These are phyloP conservation scores for Capricornis sumatraensis DNA, from an alignment of 2,113 vertebrate genomes.

Conservation along the genomic window DNA sequence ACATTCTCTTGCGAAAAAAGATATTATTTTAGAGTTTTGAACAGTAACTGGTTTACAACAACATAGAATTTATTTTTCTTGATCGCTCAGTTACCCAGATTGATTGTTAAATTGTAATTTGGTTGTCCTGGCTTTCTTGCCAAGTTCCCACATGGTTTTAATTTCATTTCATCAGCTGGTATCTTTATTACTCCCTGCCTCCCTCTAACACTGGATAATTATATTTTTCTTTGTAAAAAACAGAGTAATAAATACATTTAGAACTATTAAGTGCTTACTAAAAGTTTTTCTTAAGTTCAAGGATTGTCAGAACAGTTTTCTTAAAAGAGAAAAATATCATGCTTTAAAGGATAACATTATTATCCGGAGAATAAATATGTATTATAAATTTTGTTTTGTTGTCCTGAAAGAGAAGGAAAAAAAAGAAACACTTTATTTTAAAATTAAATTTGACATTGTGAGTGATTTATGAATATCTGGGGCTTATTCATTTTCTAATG, in stretches of 20 bases:
- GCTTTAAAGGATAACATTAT: conserved; percentile 26
- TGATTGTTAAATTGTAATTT: conserved; percentile 69
- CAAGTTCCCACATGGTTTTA: conserved; percentile 65
- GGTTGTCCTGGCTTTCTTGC: conserved; percentile 24
- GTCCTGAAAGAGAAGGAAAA: neutral
- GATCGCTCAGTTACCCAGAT: conserved; percentile 48
- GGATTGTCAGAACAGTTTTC: conserved; percentile 26
- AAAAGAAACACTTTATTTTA: neutral
- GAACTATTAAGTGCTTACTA: conserved; percentile 6
- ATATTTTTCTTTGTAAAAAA: conserved; percentile 52
- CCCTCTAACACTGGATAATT: conserved; percentile 44
- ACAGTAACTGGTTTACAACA: neutral
- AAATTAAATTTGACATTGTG: conserved; percentile 12
- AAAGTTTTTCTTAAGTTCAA: neutral
- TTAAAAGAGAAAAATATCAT: conserved; percentile 4
- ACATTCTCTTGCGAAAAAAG: neutral
- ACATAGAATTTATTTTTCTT: conserved; percentile 42
- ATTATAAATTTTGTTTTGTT: neutral
- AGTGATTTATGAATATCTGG: neutral
- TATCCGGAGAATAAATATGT: neutral
- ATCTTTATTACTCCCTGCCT: conserved; percentile 43
- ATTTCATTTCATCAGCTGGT: conserved; percentile 50
- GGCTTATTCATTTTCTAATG: neutral
- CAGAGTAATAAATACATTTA: conserved; percentile 45
- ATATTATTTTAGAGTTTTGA: conserved; percentile 46